A percentile compares a stretch with the other conserved stretches of the same genome.
Evolutionary conservation across 1,140 invertebrate genomes (phyloP).

Genomic region (Scaptomyza pallida): DNA sequence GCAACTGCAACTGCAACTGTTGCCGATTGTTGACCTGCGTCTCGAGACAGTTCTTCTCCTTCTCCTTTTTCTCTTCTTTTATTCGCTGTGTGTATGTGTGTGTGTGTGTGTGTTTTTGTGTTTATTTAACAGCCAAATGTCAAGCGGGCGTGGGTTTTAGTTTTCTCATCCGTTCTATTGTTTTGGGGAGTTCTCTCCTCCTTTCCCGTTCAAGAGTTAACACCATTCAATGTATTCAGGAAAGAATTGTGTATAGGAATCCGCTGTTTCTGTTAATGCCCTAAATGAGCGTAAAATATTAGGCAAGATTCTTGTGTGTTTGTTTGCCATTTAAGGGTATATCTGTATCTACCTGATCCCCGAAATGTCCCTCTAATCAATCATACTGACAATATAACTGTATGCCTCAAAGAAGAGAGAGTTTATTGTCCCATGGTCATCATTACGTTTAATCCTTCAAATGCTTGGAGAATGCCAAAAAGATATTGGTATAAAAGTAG

Average conservation of each 20-base stretch:
- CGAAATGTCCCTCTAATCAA: constrained; percentile 57
- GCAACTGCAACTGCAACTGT: constrained; percentile 47
- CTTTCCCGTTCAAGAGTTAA: constrained; percentile 64
- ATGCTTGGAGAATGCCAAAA: neutral
- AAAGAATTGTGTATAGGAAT: constrained; percentile 29
- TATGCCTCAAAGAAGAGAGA: constrained; percentile 19
- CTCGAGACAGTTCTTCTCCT: constrained; percentile 12
- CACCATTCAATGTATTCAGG: constrained; percentile 55
- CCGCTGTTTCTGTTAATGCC: constrained; percentile 62
- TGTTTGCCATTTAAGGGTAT: constrained; percentile 27
- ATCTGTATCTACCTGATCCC: constrained; percentile 59
- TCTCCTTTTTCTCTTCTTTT: constrained; percentile 16
- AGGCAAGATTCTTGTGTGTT: constrained; percentile 73
- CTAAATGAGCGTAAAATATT: constrained; percentile 81
- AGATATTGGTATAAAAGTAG: neutral
- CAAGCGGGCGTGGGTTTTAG: constrained; percentile 76
- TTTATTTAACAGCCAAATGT: constrained; percentile 80
- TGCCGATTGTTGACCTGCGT: constrained; percentile 57
- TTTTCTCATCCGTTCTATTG: constrained; percentile 75
- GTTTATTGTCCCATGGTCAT: constrained; percentile 8
- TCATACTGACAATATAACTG: constrained; percentile 57
- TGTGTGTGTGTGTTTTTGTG: constrained; percentile 33
- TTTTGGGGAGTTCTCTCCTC: constrained; percentile 33
- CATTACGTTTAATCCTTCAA: constrained; percentile 20
- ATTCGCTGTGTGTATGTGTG: constrained; percentile 29